Percentiles rank a stretch among this genome's conserved stretches.
Evolutionary conservation across 1,140 invertebrate genomes (phyloP).

Genomic region (Planococcus citri): DNA sequence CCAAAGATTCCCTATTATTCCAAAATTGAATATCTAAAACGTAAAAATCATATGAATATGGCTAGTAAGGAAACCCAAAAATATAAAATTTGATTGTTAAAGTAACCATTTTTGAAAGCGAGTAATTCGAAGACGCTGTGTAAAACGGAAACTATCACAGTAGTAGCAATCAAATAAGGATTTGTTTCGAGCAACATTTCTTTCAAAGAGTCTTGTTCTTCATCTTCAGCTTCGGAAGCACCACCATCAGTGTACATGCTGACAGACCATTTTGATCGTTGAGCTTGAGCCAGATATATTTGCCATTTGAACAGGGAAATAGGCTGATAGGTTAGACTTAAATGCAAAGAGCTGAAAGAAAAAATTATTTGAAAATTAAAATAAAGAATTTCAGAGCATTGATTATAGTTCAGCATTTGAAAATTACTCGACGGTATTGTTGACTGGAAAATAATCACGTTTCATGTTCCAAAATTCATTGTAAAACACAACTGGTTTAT

Average conservation of each 20-base stretch:
- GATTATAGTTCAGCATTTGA: background rate
- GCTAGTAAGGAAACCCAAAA: background rate
- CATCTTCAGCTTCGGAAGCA: constrained; percentile 35
- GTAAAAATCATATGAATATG: constrained; percentile 24
- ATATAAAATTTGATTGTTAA: background rate
- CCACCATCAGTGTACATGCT: constrained; percentile 43
- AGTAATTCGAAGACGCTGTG: constrained; percentile 97
- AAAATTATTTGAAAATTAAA: constrained; percentile 14
- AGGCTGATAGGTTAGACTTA: constrained; percentile 82
- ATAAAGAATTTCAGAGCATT: constrained; percentile 4
- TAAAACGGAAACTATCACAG: constrained; percentile 82
- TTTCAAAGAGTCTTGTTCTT: constrained; percentile 71
- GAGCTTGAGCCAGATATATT: constrained; percentile 79
- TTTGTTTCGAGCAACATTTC: constrained; percentile 95
- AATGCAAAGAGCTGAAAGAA: constrained; percentile 37
- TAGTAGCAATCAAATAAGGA: constrained; percentile 84
- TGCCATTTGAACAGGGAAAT: constrained; percentile 96
- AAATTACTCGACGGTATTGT: constrained; percentile 59
- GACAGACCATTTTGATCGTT: constrained; percentile 62
- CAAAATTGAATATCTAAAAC: constrained; percentile 94
- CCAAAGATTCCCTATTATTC: constrained; percentile 92
- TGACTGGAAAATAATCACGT: constrained; percentile 89
- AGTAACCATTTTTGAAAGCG: constrained; percentile 93
- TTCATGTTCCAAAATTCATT: constrained; percentile 99
- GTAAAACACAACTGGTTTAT: constrained; percentile 88